Conservation (phyloP, 2,113 vertebrate species). For the Notarius quadriscutis region DNA sequence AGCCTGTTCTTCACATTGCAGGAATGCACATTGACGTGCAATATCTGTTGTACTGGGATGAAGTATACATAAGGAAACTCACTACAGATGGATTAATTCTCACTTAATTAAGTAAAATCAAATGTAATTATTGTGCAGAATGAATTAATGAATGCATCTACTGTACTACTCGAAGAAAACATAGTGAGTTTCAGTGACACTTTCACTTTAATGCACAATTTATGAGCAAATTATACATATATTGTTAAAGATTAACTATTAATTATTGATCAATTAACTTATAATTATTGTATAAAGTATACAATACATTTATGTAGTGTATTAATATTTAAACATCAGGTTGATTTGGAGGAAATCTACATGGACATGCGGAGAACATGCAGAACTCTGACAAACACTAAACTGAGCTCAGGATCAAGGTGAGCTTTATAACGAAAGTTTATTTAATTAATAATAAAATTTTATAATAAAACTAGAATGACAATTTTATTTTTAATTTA, state of each 20-base stretch:
- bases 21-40: conserved; percentile 31
- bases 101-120: not conserved
- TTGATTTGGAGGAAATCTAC: not conserved
- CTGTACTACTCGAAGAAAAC: not conserved
- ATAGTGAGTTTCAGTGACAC: not conserved
- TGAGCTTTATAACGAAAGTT: not conserved
- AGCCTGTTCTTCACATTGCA: not conserved
- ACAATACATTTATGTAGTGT: not conserved
- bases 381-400: not conserved
- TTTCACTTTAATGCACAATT: not conserved
- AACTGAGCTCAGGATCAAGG: not conserved
- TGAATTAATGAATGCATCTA: not conserved
- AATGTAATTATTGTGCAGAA: not conserved
- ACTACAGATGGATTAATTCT: not conserved
- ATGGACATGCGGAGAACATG: not conserved
- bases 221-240: not conserved
- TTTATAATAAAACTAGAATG: not conserved
- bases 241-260: not conserved
- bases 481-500: not conserved
- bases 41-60: conserved; percentile 22
- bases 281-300: not conserved
- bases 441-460: not conserved
- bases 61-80: not conserved
- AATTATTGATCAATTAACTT: not conserved
- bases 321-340: not conserved